Evolutionary conservation across 2,113 vertebrate species (phyloP).

Genomic region (Engraulis encrasicolus): DNA sequence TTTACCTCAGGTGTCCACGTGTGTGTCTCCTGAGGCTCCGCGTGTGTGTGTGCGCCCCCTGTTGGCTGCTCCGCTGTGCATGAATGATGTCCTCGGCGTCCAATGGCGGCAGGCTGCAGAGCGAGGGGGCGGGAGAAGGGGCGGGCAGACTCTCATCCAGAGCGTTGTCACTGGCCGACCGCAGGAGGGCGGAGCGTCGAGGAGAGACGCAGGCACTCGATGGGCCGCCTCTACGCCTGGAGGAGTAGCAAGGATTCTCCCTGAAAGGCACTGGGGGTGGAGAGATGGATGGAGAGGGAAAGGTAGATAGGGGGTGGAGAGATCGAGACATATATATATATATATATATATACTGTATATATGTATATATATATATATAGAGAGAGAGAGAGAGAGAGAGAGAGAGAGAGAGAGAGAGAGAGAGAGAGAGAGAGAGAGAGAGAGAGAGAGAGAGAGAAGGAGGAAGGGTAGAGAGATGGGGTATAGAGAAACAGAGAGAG

Average conservation of each 20-base stretch:
- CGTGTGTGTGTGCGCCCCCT: slow-evolving; percentile 71
- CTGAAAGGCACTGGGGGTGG: slow-evolving; percentile 88
- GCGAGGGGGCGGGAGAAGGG: slow-evolving; percentile 89
- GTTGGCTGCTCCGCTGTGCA: slow-evolving; percentile 64
- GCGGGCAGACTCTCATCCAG: slow-evolving; percentile 84
- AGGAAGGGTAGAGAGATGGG: background rate
- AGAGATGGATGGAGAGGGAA: slow-evolving; percentile 27
- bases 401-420: background rate
- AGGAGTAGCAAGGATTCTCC: slow-evolving; percentile 94
- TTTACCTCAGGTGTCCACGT: slow-evolving; percentile 46
- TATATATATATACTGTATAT: background rate
- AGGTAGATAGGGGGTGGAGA: slow-evolving; percentile 13
- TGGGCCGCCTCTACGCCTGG: slow-evolving; percentile 77
- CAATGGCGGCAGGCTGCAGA: slow-evolving; percentile 86
- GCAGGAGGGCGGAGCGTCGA: slow-evolving; percentile 85
- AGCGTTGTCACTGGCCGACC: slow-evolving; percentile 93
- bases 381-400: background rate
- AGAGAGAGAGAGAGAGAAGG: background rate
- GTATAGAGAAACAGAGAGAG: background rate
- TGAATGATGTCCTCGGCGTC: slow-evolving; percentile 73
- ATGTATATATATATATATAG: too few species aligned
- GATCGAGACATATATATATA: background rate
- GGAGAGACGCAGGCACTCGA: slow-evolving; percentile 80
- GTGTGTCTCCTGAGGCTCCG: slow-evolving; percentile 69
- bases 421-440: background rate